Base-by-base conservation (phyloP, 2,797 vertebrate species). In the Microctenopoma stevenorrisi region DNA sequence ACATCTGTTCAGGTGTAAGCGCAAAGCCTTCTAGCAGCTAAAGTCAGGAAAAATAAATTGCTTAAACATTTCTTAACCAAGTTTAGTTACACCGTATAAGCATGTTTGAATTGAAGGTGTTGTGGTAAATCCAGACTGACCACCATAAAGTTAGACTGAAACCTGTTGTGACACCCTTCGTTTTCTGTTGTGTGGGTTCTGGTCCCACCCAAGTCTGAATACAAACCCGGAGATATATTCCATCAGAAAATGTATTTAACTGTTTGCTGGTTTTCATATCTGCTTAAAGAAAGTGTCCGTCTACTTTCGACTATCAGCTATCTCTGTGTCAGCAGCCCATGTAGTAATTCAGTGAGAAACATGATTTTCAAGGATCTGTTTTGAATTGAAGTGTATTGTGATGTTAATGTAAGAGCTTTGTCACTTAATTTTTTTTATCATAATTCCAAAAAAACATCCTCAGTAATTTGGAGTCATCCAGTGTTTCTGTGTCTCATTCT, bases 391-490 rank as follows among this genome's bases (percentile, higher is more conserved):
- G 33, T 42, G 26, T 40, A 84, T 85, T 88, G 72, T 85, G 26
- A 87, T 86, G 75, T 59, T 68, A 83, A 81, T 83, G 56, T 47
- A 11, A 48, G 12, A 51, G 44, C 72, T 72, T 70, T 78, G 62
- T 74, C 48, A 63, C 76, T 72, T 59, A 64, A 47, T 72, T 85
- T 49, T 33, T 64, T 62, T 53, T 22, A 18, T 11, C 18, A 33
- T 83, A 72, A 86, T 68, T 71, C 54, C 33, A 47, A 22, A 42
- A 71, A 64, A 68, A 59, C 33, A 61, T 55, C 77, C 18, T 35
- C 3, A 49, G 30, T 61, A 42, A 64, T 58, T 67, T 47, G 66
- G 37, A 79, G 53, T 37, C 51, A 61, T 59, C 54, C 62, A 2
- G 60, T 46, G 7, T 81, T 78, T 75, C 53, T 3, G 1, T 62